Base-by-base conservation (phyloP, 2,797 vertebrate genomes). In the Euphonia xanthogaster region DNA sequence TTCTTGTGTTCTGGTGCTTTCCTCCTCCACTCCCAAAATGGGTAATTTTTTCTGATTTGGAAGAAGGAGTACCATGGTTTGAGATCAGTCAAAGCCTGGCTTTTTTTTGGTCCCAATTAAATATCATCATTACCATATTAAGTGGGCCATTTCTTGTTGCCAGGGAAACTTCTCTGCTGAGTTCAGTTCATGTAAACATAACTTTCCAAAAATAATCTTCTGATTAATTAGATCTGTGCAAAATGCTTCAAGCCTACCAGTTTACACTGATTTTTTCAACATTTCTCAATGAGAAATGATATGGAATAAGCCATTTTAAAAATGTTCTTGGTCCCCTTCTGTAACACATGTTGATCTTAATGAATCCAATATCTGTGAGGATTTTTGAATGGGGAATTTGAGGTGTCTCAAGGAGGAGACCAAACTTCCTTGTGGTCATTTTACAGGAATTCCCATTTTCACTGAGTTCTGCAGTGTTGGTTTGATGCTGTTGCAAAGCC, bases 151-250 rank as follows among this genome's bases (percentile, higher is more conserved):
- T 90, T 94, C 92, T 88, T 88, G 96, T 97, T 97, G 79, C 95
- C 89, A 94, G 28, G 95, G 95, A 93, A 90, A 96, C 91, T 90
- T 96, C 92, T 94, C 72, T 86, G 54, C 89, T 25, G 78, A 95
- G 86, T 95, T 96, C 71, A 42, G 87, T 92, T 92, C 87, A 60
- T 88, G 87, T 96, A 97, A 96, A 95, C 94, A 92, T 55, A 93
- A 95, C 81, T 96, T 97, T 85, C 96, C 92, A 87, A 95, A 96
- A 97, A 97, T 97, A 96, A 89, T 92, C 81, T 90, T 73, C 81
- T 91, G 88, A 96, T 97, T 95, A 96, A 93, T 96, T 94, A 91
- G 78, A 68, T 77, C 89, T 96, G 23, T 90, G 76, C 44, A 4
- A 87, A 92, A 87, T 55, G 72, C 31, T 74, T 58, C 51, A 58